Percentiles rank a stretch among this genome's conserved stretches.
Conservation (phyloP, 2,113 vertebrate genomes). For the Aegithalos caudatus region DNA sequence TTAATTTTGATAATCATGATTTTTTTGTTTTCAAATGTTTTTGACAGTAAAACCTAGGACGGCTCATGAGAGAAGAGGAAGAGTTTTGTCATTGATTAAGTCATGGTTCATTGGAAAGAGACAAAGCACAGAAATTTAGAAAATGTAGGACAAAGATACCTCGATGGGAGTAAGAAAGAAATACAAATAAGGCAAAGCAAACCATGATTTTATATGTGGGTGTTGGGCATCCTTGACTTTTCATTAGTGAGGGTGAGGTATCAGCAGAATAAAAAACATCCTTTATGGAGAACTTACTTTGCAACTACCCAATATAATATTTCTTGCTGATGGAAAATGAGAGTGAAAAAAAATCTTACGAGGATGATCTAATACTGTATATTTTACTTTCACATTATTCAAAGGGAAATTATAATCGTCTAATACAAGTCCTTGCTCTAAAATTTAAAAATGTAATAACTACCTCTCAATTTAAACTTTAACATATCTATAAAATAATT, state of each 20-base stretch:
- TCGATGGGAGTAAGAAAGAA: not conserved
- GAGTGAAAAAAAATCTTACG: not conserved
- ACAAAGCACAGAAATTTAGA: not conserved
- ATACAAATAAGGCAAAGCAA: not conserved
- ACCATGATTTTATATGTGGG: not conserved
- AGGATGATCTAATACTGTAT: not conserved
- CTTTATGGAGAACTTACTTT: not conserved
- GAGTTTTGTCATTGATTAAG: not conserved
- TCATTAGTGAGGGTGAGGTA: not conserved
- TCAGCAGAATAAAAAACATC: not conserved
- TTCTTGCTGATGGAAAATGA: not conserved
- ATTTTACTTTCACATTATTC: not conserved
- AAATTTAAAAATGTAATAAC: slow-evolving; percentile 42
- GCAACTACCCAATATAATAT: not conserved
- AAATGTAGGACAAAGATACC: not conserved
- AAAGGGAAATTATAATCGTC: not conserved
- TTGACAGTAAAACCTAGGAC: not conserved
- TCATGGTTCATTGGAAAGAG: not conserved
- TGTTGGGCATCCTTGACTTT: not conserved
- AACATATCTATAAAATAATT: slow-evolving; percentile 51
- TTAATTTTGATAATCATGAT: too few species aligned
- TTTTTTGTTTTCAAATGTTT: not conserved
- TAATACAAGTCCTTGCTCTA: not conserved
- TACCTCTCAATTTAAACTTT: slow-evolving; percentile 29
- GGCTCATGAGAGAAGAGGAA: not conserved